Conservation (phyloP, 2,888 invertebrate genomes). For the Lasioglossum oenotherae region DNA sequence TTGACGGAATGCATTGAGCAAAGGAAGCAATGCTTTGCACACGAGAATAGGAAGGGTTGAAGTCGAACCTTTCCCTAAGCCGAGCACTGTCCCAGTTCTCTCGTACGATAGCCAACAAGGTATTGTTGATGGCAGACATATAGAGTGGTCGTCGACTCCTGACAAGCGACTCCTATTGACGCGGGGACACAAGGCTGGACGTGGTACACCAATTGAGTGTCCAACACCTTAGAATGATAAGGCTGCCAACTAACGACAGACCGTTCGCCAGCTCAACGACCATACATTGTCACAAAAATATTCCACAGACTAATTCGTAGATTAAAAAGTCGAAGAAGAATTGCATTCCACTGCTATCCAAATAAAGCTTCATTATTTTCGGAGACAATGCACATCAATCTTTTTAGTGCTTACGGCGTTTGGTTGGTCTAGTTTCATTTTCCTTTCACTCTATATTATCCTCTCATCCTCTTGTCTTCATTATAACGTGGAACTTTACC, state of each 20-base stretch:
- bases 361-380: background rate
- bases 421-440: background rate
- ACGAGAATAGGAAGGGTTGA: background rate
- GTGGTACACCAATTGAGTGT: background rate
- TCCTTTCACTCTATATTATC: slow-evolving; percentile 1
- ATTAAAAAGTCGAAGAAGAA: background rate
- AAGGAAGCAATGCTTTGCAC: background rate
- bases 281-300: background rate
- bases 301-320: background rate
- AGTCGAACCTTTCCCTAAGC: background rate
- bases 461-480: background rate
- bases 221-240: background rate
- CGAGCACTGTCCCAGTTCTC: background rate
- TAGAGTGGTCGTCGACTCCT: slow-evolving; percentile 2
- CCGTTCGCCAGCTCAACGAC: background rate
- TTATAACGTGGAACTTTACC: background rate
- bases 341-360: background rate
- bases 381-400: background rate
- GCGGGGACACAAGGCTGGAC: background rate
- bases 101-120: background rate
- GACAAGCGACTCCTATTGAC: slow-evolving; percentile 6
- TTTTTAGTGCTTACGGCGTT: background rate
- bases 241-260: background rate
- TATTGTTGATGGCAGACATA: background rate
- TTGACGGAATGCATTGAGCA: background rate